Conservation (phyloP, 2,113 vertebrate genomes). For the Campylomormyrus numenius region DNA sequence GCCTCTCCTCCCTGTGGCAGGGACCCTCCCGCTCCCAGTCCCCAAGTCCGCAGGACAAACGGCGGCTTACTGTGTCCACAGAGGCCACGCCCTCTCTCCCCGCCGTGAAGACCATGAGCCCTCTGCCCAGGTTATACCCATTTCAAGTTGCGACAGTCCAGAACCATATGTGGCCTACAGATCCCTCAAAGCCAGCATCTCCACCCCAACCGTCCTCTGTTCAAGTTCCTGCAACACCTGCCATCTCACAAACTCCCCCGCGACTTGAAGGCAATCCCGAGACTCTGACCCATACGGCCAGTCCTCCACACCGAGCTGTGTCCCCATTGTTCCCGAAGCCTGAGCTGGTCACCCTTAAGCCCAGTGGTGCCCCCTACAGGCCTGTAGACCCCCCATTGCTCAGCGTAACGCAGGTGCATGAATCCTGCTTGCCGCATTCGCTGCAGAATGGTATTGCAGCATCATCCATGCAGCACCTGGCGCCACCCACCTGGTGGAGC, state of each 20-base stretch:
- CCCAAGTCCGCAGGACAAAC: conserved; percentile 40
- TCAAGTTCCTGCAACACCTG: neutral
- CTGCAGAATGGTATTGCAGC: conserved; percentile 11
- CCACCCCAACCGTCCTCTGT: neutral
- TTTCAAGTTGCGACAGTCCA: neutral
- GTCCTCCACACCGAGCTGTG: conserved; percentile 19
- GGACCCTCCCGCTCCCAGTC: conserved; percentile 52
- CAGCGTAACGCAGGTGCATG: conserved; percentile 6
- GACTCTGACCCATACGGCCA: conserved; percentile 19
- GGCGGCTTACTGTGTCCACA: conserved; percentile 14
- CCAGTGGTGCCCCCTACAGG: neutral
- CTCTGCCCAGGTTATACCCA: neutral
- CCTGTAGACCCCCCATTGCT: neutral
- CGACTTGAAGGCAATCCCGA: neutral
- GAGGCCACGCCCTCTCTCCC: conserved; percentile 1
- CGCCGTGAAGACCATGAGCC: neutral
- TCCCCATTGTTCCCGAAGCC: conserved; percentile 29
- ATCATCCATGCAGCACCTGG: neutral
- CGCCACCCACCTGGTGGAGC: conserved; percentile 36
- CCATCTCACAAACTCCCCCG: neutral
- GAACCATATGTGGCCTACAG: neutral
- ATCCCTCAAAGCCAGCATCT: neutral
- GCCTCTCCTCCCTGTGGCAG: conserved; percentile 64
- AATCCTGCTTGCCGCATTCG: conserved; percentile 8
- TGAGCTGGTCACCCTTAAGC: conserved; percentile 27